These are phyloP conservation scores for Mesoclemmys tuberculata DNA, from an alignment of 2,113 vertebrate genomes.

Conservation along the genomic window DNA sequence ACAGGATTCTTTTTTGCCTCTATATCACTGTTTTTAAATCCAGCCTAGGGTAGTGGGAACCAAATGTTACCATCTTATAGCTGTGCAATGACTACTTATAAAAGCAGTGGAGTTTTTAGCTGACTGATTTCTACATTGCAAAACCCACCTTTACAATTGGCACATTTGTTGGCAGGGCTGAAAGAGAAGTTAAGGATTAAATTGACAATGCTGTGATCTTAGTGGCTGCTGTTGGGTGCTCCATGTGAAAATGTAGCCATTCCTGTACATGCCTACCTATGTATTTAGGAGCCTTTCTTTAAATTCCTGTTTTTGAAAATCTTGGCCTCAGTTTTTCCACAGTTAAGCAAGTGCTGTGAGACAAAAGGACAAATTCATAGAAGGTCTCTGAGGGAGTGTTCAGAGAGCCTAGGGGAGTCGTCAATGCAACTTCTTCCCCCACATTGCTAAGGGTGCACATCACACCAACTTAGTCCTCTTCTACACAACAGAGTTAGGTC, in stretches of 20 bases:
- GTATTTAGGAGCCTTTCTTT: neutral
- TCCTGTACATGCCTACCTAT: neutral
- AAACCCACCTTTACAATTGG: accelerated
- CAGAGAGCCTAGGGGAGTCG: accelerated
- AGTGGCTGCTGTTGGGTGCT: neutral
- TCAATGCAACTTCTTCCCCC: neutral
- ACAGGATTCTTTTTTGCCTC: neutral
- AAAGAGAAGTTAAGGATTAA: neutral
- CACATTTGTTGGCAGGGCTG: neutral
- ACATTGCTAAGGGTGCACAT: neutral
- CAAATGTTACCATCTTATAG: accelerated
- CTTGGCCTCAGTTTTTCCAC: neutral
- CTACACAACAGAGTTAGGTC: neutral
- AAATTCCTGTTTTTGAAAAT: neutral
- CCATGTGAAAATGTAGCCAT: neutral
- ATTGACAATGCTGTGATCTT: neutral
- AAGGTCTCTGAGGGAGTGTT: neutral
- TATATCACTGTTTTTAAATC: neutral
- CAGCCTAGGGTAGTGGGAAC: neutral
- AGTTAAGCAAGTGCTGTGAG: neutral
- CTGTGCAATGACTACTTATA: neutral
- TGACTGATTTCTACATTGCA: neutral
- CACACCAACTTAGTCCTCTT: neutral
- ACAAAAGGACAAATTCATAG: neutral
- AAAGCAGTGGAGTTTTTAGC: neutral